Evolutionary conservation across 2,113 vertebrate species (phyloP).

Genomic region (Phrynocephalus versicolor): DNA sequence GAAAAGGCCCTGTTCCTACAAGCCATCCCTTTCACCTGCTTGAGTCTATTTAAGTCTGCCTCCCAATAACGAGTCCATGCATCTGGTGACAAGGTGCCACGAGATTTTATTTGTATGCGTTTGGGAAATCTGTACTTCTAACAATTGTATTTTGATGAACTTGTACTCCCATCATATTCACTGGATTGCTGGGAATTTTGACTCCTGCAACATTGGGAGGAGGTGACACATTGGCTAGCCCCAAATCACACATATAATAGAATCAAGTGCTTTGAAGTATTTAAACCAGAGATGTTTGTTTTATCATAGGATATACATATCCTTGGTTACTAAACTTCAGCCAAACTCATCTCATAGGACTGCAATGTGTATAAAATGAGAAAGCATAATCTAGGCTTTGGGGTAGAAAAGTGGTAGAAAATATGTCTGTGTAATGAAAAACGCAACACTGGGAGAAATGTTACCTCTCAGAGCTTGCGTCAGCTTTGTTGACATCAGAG

Average conservation of each 20-base stretch:
- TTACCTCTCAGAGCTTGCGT: slow-evolving; percentile 84
- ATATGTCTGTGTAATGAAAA: background rate
- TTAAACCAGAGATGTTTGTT: background rate
- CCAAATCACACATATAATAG: background rate
- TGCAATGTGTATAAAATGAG: background rate
- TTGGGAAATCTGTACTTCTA: too few relatives aligned
- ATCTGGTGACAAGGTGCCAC: too few relatives aligned
- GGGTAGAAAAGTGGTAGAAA: background rate
- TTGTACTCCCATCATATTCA: background rate
- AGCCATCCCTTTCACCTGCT: too few relatives aligned
- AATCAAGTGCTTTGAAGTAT: background rate
- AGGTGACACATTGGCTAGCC: too few relatives aligned
- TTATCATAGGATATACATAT: background rate
- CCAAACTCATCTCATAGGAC: background rate
- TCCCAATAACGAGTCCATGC: too few relatives aligned
- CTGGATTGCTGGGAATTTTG: background rate
- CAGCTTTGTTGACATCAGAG: slow-evolving; percentile 79
- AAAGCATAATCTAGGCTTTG: background rate
- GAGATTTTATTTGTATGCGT: too few relatives aligned
- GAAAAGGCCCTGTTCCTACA: too few relatives aligned
- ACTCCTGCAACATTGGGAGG: too few relatives aligned
- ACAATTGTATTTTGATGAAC: background rate
- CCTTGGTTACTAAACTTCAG: background rate
- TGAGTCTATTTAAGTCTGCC: too few relatives aligned
- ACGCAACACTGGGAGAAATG: background rate